phyloP scores from a whole-genome alignment of 2,888 invertebrate genomes.

The Volucella bombylans region DNA sequence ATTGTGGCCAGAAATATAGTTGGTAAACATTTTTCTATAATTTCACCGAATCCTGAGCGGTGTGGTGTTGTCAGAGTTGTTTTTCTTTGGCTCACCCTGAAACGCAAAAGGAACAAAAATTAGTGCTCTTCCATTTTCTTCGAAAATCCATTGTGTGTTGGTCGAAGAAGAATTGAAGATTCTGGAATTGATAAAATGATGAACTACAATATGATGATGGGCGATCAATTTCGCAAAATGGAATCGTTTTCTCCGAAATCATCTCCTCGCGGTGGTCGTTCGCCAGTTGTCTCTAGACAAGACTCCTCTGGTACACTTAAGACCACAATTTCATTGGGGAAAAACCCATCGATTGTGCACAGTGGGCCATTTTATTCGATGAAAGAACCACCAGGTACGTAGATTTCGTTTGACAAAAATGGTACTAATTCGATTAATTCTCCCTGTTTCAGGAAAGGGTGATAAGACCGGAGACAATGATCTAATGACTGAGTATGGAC shows the following conservation, averaged over 20 bases:
- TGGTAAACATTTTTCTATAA: not conserved
- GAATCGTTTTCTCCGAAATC: slow-evolving; percentile 98
- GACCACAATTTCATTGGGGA: slow-evolving; percentile 98
- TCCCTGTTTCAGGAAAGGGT: slow-evolving; percentile 87
- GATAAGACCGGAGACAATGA: slow-evolving; percentile 98
- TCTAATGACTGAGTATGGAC: slow-evolving; percentile 97
- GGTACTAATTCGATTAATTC: too few species aligned
- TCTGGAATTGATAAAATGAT: slow-evolving; percentile 77
- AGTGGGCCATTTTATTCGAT: slow-evolving; percentile 99
- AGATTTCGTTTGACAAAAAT: too few species aligned
- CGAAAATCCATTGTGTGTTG: not conserved
- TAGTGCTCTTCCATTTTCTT: slow-evolving; percentile 15
- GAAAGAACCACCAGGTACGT: slow-evolving; percentile 95
- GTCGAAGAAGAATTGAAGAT: not conserved
- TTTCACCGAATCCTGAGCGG: not conserved
- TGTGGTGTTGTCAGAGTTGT: slow-evolving; percentile 35
- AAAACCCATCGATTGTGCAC: slow-evolving; percentile 98
- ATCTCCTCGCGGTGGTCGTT: slow-evolving; percentile 96
- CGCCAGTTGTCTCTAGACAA: slow-evolving; percentile 97
- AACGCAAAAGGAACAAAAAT: slow-evolving; percentile 64
- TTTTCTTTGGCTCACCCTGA: slow-evolving; percentile 63
- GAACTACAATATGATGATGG: slow-evolving; percentile 89
- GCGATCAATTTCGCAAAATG: slow-evolving; percentile 95
- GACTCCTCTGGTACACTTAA: slow-evolving; percentile 98
- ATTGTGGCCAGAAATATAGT: slow-evolving; percentile 1